A percentile compares a stretch with the other conserved stretches of the same genome.
Evolutionary conservation across 1,140 invertebrate species (phyloP).

Genomic region (Drosophila paulistorum): DNA sequence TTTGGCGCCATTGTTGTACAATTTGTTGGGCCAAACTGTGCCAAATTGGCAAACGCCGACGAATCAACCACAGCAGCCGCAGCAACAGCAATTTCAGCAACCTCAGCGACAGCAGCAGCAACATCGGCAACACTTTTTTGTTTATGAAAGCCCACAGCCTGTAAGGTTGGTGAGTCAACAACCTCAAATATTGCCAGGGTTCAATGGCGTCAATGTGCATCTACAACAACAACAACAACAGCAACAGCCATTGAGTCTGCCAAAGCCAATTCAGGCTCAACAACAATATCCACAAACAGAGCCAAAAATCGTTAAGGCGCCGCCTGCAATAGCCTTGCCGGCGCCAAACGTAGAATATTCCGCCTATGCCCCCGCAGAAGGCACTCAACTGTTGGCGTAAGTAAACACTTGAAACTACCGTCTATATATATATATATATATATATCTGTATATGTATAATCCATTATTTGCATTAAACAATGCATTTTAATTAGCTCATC

Average conservation of each 20-base stretch:
- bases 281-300: constrained; percentile 51
- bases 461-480: constrained; percentile 62
- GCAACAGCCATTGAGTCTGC: constrained; percentile 35
- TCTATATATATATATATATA: constrained; percentile 14
- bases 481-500: constrained; percentile 76
- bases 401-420: constrained; percentile 49
- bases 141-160: constrained; percentile 52
- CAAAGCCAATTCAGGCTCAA: constrained; percentile 52
- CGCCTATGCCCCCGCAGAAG: constrained; percentile 21
- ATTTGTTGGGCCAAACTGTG: constrained; percentile 66
- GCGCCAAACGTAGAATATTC: constrained; percentile 25
- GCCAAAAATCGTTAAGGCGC: constrained; percentile 66
- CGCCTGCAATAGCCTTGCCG: constrained; percentile 45
- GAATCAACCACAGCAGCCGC: constrained; percentile 20
- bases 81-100: constrained; percentile 28
- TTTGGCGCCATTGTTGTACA: constrained; percentile 69
- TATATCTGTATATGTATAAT: constrained; percentile 30
- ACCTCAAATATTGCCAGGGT: constrained; percentile 70
- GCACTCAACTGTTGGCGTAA: constrained; percentile 51
- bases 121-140: constrained; percentile 62
- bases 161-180: constrained; percentile 60
- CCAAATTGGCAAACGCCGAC: constrained; percentile 64
- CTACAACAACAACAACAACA: constrained; percentile 40
- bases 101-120: constrained; percentile 30
- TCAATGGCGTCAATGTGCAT: constrained; percentile 70